Percentiles rank a stretch among this genome's conserved stretches.
Conservation (phyloP, 2,113 vertebrate genomes). For the Caretta caretta region DNA sequence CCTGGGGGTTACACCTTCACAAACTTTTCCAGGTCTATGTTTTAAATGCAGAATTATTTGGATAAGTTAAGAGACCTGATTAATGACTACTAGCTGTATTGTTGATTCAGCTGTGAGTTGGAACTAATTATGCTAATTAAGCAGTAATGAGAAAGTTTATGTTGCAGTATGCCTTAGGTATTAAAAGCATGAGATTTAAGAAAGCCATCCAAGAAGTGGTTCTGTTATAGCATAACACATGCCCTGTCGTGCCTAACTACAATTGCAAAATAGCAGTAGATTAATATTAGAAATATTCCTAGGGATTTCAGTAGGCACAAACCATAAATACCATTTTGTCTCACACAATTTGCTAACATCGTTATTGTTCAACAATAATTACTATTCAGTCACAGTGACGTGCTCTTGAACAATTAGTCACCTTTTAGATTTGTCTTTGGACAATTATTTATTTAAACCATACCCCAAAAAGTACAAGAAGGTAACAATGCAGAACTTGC, state of each 20-base stretch:
- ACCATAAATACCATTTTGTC: background rate
- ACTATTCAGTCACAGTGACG: no score
- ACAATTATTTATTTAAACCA: fast-evolving
- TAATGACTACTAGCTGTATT: no score
- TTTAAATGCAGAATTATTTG: background rate
- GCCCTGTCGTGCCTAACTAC: background rate
- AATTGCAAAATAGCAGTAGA: background rate
- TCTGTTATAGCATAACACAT: background rate
- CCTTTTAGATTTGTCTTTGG: background rate
- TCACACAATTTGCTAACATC: background rate
- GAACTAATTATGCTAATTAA: background rate
- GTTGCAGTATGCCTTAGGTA: background rate
- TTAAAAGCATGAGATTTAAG: background rate
- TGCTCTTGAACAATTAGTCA: background rate
- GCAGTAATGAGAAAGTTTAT: background rate
- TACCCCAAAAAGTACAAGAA: fast-evolving
- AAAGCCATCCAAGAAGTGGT: background rate
- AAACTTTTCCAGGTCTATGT: background rate
- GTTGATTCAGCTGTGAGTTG: fast-evolving
- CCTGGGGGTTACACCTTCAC: background rate
- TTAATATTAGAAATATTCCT: background rate
- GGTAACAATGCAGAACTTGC: fast-evolving
- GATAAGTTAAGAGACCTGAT: fast-evolving
- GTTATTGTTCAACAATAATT: background rate
- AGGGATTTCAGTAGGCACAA: no score